Percentiles rank a stretch among this genome's conserved stretches.
Evolutionary conservation across 2,113 vertebrate genomes (phyloP).

Genomic region (Dermatemys mawii): DNA sequence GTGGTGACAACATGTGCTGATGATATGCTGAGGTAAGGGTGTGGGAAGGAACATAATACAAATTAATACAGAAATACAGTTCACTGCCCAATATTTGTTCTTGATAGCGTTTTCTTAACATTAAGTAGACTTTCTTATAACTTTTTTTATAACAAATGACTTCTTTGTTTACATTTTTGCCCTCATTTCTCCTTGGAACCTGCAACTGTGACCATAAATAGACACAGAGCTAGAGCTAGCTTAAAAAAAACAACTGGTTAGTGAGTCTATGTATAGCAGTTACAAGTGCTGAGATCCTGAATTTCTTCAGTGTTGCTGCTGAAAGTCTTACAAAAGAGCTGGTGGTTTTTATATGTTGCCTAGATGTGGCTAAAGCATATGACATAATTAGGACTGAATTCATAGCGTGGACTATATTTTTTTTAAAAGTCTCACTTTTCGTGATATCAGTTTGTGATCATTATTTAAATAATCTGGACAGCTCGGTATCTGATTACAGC

Average conservation of each 20-base stretch:
- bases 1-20: constrained; percentile 87
- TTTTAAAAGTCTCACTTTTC: background rate
- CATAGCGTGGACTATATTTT: background rate
- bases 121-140: background rate
- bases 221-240: background rate
- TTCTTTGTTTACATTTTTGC: background rate
- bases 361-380: background rate
- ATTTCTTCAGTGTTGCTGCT: background rate
- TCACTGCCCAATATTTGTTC: background rate
- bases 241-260: background rate
- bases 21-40: constrained; percentile 83
- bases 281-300: background rate
- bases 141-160: background rate
- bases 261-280: background rate
- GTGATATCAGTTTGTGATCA: background rate
- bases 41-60: background rate
- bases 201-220: background rate
- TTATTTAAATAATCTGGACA: accelerated
- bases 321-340: background rate
- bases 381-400: background rate
- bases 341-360: background rate
- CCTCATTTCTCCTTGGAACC: background rate
- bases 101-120: background rate
- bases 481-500: background rate
- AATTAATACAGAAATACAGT: accelerated